Evolutionary conservation across 2,888 invertebrate species (phyloP).

Genomic region (Trichopria drosophilae): DNA sequence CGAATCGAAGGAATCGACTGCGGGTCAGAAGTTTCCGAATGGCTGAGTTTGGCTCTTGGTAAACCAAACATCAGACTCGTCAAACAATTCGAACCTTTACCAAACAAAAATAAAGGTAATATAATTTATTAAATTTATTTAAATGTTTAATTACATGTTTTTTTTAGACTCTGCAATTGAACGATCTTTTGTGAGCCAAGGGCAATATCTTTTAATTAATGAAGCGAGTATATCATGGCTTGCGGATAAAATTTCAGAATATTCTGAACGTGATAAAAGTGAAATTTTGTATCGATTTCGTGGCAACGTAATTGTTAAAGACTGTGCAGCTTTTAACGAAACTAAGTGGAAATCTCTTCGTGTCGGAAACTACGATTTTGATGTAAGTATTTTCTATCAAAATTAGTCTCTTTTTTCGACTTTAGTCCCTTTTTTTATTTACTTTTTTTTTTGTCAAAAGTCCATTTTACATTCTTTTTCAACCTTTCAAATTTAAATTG

Average conservation of each 20-base stretch:
- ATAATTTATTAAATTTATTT: conserved; percentile 13
- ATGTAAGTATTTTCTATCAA: conserved; percentile 63
- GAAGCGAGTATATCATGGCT: conserved; percentile 77
- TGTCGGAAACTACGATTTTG: conserved; percentile 69
- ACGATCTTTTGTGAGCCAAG: conserved; percentile 77
- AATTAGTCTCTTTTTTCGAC: neutral
- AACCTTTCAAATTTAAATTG: too few relatives aligned
- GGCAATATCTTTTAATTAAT: conserved; percentile 83
- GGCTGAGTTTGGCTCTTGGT: conserved; percentile 77
- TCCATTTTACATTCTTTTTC: too few relatives aligned
- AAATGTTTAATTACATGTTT: conserved; percentile 20
- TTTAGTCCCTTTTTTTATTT: neutral
- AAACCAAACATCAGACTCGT: conserved; percentile 71
- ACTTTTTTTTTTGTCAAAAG: neutral
- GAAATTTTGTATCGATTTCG: conserved; percentile 79
- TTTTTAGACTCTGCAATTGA: conserved; percentile 43
- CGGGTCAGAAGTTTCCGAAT: conserved; percentile 77
- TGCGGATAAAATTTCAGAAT: conserved; percentile 61
- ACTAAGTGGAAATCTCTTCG: conserved; percentile 68
- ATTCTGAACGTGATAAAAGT: conserved; percentile 60
- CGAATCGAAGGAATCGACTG: conserved; percentile 79
- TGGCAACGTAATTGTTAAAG: conserved; percentile 84
- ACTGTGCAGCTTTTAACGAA: conserved; percentile 76
- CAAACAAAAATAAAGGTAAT: conserved; percentile 23
- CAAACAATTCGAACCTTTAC: conserved; percentile 60